Percentiles rank a stretch among this genome's conserved stretches.
Conservation (phyloP, 2,888 invertebrate genomes). For the Morinoia aosen region DNA sequence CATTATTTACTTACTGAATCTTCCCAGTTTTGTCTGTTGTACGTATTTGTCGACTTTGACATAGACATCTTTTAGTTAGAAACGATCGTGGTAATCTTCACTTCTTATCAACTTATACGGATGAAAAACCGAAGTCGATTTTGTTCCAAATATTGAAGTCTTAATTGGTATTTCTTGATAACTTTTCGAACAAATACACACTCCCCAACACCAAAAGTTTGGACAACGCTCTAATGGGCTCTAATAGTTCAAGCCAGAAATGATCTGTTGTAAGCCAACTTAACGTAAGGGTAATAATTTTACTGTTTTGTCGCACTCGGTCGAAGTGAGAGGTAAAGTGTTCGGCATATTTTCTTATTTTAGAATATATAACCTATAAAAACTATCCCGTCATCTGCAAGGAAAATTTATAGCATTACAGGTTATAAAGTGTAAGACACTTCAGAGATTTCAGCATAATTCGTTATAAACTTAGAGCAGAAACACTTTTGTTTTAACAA, state of each 20-base stretch:
- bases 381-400: no score
- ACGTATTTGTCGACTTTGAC: conserved; percentile 89
- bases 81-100: background rate
- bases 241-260: background rate
- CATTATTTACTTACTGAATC: conserved; percentile 81
- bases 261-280: background rate
- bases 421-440: no score
- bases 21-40: conserved; percentile 95
- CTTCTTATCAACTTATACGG: background rate
- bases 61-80: conserved; percentile 81
- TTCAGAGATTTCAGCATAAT: no score
- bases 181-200: background rate
- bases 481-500: no score
- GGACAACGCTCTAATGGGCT: background rate
- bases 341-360: background rate
- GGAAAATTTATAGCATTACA: no score
- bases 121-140: background rate
- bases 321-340: background rate
- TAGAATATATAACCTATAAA: background rate
- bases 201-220: background rate
- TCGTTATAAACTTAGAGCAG: no score
- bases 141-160: background rate
- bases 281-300: background rate
- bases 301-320: background rate
- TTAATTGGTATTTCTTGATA: background rate